Base-by-base conservation (phyloP, 2,113 vertebrate species). In the Ptychochromis oligacanthus region DNA sequence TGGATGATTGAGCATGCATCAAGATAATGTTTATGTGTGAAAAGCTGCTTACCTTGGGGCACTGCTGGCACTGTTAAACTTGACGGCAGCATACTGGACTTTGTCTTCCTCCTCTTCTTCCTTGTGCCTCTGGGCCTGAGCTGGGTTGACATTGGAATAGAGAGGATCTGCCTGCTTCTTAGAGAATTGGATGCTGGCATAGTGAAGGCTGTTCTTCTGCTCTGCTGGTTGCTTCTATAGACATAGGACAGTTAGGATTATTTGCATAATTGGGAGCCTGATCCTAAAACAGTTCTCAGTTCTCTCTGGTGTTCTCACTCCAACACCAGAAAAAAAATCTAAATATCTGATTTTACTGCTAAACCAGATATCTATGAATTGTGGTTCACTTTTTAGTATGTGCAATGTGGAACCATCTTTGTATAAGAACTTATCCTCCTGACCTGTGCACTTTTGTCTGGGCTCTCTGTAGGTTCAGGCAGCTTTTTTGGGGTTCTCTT, bases 181-280 rank as follows among this genome's bases (percentile, higher is more conserved):
- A 72, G 43, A n/a, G 52, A 72, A 72, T 43, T 31, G 43, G 52
- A 72, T 52, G 43, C 24, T 72, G 65, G 65, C 65, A 72, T 72
- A 72, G 0, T 72, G 65, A 31, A 52, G 24, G 65, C 1, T 52
- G 24, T 43, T 13, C 6, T 8, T n/a, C 26, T 72, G 43, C 26
- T 72, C 65, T 72, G 52, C 43, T n/a, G 43, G 43, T 31, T 72
- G 65, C 17, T 52, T 72, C 65, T 52, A 26, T n/a, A 52, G 43
- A 72, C 26, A 72, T 31, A 10, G 49, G 17, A 52, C 17, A 52
- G 17, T 49, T 49, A 24, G 12, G 43, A 72, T 52, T 52, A 12
- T 13, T 11, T 1, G 43, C 28, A 20, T 17, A 49, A 49, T 10
- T 70, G 65, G 49, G 2, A 49, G 43, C 65, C 43, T 28, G 28